Conservation (phyloP, 1,140 invertebrate genomes). For the Trichomalopsis sarcophagae region DNA sequence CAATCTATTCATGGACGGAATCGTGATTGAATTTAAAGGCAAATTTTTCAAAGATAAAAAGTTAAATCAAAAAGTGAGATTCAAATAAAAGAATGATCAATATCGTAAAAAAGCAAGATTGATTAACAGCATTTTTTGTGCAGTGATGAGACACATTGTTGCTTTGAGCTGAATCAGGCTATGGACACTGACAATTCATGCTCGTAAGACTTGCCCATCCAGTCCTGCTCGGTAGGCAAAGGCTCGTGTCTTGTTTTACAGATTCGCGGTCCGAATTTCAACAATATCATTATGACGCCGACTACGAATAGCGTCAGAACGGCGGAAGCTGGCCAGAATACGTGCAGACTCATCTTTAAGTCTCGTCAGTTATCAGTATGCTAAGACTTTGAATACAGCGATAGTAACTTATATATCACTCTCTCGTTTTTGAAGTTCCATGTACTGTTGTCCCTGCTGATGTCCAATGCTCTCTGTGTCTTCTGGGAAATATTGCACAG, state of each 20-base stretch:
- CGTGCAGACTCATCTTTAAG: slow-evolving; percentile 79
- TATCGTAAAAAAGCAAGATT: not conserved
- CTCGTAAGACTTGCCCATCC: slow-evolving; percentile 78
- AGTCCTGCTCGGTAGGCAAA: slow-evolving; percentile 77
- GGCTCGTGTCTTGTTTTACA: slow-evolving; percentile 81
- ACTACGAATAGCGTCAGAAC: slow-evolving; percentile 83
- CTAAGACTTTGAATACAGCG: slow-evolving; percentile 44
- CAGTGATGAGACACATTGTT: slow-evolving; percentile 12
- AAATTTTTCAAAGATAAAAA: slow-evolving; percentile 36
- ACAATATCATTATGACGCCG: slow-evolving; percentile 82
- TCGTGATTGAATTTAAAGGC: slow-evolving; percentile 30
- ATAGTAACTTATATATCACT: slow-evolving; percentile 82
- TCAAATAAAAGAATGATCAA: not conserved
- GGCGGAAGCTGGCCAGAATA: slow-evolving; percentile 84
- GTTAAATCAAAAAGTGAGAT: slow-evolving; percentile 41
- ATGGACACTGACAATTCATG: slow-evolving; percentile 77
- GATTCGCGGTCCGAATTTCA: slow-evolving; percentile 82
- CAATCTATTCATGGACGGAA: slow-evolving; percentile 56
- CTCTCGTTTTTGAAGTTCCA: slow-evolving; percentile 86
- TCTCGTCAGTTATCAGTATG: not conserved
- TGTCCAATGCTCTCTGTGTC: slow-evolving; percentile 59
- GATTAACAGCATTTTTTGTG: not conserved
- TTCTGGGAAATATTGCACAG: slow-evolving; percentile 64
- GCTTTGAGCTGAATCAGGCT: slow-evolving; percentile 54
- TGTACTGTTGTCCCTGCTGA: slow-evolving; percentile 77